Conservation (phyloP, 2,113 vertebrate genomes). For the Etia nguti region DNA sequence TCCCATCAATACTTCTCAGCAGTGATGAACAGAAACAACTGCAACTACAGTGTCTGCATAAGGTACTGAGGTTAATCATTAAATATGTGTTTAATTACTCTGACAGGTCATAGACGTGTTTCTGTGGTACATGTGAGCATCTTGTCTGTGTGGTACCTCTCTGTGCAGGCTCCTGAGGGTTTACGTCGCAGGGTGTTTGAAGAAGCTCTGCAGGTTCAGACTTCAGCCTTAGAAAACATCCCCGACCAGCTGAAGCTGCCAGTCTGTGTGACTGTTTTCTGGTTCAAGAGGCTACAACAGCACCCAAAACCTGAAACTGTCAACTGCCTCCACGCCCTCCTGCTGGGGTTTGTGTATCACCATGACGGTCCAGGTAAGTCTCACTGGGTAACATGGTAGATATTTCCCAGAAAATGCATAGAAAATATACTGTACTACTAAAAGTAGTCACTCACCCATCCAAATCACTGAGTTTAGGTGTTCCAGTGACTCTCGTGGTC, state of each 20-base stretch:
- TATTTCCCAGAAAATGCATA: neutral
- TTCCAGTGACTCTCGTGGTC: no score
- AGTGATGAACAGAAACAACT: neutral
- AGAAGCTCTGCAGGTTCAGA: neutral
- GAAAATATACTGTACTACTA: no score
- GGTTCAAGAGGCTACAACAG: neutral
- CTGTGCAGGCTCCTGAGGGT: neutral
- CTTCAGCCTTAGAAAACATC: neutral
- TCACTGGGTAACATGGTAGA: neutral
- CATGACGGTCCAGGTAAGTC: neutral
- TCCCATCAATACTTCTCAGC: neutral
- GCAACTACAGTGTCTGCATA: rapidly evolving
- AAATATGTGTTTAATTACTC: neutral
- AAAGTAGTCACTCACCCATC: no score
- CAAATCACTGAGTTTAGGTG: no score
- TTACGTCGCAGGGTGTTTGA: neutral
- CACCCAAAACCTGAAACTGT: neutral
- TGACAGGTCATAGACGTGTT: neutral
- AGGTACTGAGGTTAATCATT: neutral
- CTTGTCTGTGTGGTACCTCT: neutral
- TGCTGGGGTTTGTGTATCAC: neutral
- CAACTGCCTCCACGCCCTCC: neutral
- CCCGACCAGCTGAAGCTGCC: neutral
- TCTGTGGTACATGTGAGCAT: neutral
- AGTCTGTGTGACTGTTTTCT: neutral